These are phyloP conservation scores for Micrasema longulum DNA, from an alignment of 1,140 invertebrate genomes.

Conservation along the genomic window DNA sequence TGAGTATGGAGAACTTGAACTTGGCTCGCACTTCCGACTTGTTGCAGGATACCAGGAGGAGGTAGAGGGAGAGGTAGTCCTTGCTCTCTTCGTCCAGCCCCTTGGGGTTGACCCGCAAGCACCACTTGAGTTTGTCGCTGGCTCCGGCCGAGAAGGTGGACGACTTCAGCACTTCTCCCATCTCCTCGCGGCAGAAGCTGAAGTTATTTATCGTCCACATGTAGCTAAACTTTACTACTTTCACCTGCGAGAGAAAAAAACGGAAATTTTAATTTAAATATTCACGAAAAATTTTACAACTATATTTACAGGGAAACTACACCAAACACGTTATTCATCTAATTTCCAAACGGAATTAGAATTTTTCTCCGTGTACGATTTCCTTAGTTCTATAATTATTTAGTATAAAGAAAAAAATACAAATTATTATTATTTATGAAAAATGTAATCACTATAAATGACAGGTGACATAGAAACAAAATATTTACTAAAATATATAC, in stretches of 20 bases:
- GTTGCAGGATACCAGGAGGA: conserved; percentile 98
- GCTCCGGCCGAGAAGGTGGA: conserved; percentile 98
- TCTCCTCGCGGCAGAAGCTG: conserved; percentile 99
- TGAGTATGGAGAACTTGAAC: conserved; percentile 99
- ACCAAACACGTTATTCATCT: no score
- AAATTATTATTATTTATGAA: no score
- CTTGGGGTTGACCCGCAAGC: conserved; percentile 98
- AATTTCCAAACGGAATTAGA: no score
- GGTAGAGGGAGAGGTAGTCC: conserved; percentile 98
- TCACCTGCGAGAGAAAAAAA: conserved; percentile 83
- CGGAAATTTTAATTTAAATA: no score
- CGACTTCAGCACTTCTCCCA: conserved; percentile 99
- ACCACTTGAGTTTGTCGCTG: conserved; percentile 99
- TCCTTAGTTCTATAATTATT: no score
- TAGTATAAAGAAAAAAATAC: no score
- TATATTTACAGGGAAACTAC: no score
- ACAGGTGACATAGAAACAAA: no score
- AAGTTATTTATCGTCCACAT: conserved; percentile 99
- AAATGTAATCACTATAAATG: no score
- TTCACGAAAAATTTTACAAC: no score
- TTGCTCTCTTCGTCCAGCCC: conserved; percentile 99
- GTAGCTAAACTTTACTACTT: conserved; percentile 99
- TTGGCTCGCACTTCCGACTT: conserved; percentile 99
- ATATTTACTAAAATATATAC: no score
- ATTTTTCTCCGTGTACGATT: no score